Evolutionary conservation across 2,797 vertebrate genomes (phyloP), one percentile per base, ranked within the genome.

Genomic region (Moxostoma hubbsi): DNA sequence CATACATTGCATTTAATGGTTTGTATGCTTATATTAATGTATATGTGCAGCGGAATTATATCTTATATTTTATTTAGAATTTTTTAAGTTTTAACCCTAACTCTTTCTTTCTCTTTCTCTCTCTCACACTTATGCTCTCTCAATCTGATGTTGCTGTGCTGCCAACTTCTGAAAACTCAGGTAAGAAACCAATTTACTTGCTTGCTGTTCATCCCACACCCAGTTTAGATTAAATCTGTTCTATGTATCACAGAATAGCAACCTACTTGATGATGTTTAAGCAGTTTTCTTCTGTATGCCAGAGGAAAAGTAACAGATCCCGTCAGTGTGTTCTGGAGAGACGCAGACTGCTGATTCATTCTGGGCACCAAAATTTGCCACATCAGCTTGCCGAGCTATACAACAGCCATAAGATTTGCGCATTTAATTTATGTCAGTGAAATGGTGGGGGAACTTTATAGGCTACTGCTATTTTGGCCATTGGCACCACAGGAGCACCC

Each of bases 121-220:
- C 59, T 68, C 62, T 72, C 61, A 78, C 11, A 67, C 59, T 68
- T 57, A 68, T 83, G 78, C 66, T 78, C 9, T 9, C 67, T 46
- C 8, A n/a, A 15, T 36, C 54, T 16, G 10, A 50, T 63, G 46
- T 13, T 79, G 71, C 71, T 73, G 75, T 46, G 5, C 51, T 15
- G 47, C 54, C 51, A 61, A 75, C 81, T 49, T 16, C 61, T 47
- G 62, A 45, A 82, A 82, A 78, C 86, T 70, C 89, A 89, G 88
- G 83, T 89, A 89, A 86, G 82, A 85, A 64, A 64, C 7, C 47
- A 73, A 15, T 78, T 78, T 24, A 46, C 58, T 63, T 53, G 5
- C 59, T 53, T 69, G 24, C 24, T 62, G 10, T n/a, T n/a, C 13
- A 50, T 77, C 55, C 65, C 13, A 61, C 64, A 9, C 46, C 7